A percentile compares a stretch with the other conserved stretches of the same genome.
Conservation (phyloP, 2,888 invertebrate species). For the Drosophila multiciliata region DNA sequence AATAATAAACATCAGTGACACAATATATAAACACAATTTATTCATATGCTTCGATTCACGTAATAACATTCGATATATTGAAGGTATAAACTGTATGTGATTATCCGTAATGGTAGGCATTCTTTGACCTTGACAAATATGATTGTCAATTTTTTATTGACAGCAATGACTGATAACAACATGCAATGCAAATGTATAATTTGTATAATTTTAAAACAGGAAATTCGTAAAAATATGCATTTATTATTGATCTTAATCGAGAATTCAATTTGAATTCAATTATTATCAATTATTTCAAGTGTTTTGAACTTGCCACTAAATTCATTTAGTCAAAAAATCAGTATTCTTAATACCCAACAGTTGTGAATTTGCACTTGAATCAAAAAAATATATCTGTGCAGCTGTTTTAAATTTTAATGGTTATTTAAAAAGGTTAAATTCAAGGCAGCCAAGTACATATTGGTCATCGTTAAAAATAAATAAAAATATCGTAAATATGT, state of each 20-base stretch:
- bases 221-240: slow-evolving; percentile 4
- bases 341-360: background rate
- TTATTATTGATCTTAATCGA: slow-evolving; percentile 3
- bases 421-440: slow-evolving; percentile 2
- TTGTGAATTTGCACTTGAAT: background rate
- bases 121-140: background rate
- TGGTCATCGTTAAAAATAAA: background rate
- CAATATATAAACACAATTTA: background rate
- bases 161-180: background rate
- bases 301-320: slow-evolving; percentile 2
- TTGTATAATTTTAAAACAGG: too few species aligned
- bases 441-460: slow-evolving; percentile 12
- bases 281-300: slow-evolving; percentile 17
- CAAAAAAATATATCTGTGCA: background rate
- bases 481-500: slow-evolving; percentile 2
- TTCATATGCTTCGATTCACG: slow-evolving; percentile 2
- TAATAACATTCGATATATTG: background rate
- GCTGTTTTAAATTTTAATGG: slow-evolving; percentile 5
- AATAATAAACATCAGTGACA: slow-evolving; percentile 27
- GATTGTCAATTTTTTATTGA: background rate
- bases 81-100: slow-evolving; percentile 9
- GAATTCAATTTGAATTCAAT: slow-evolving; percentile 24
- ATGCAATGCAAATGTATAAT: background rate
- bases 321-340: slow-evolving; percentile 16
- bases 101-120: background rate